Evolutionary conservation across 2,888 invertebrate genomes (phyloP).

Genomic region (Lymantria dispar): DNA sequence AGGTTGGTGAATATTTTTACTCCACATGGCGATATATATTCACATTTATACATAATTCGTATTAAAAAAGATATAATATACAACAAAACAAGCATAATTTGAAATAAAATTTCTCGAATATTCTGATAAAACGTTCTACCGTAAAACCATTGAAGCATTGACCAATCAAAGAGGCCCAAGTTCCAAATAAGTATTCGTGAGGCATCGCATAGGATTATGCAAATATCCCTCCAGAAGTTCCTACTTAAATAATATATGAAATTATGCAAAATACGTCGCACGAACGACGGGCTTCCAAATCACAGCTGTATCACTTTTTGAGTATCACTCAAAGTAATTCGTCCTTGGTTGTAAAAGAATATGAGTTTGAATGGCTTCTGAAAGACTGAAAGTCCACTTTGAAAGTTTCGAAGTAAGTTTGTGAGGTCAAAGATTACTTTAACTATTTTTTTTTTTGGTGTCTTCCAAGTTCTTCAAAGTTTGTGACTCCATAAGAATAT

Average conservation of each 20-base stretch:
- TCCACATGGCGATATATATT: too few species aligned
- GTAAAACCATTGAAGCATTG: constrained; percentile 31
- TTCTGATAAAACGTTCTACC: constrained; percentile 8
- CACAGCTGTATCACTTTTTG: constrained; percentile 34
- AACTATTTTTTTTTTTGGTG: constrained; percentile 4
- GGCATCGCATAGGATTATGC: constrained; percentile 43
- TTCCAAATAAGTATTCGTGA: constrained; percentile 39
- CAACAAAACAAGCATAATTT: not conserved
- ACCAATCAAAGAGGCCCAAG: constrained; percentile 31
- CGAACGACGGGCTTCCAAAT: constrained; percentile 30
- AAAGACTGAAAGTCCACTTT: constrained; percentile 11
- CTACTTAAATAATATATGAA: constrained; percentile 60
- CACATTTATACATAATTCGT: too few species aligned
- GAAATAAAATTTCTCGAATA: not conserved
- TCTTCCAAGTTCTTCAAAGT: not conserved
- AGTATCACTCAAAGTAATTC: constrained; percentile 25
- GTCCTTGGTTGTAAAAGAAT: constrained; percentile 15
- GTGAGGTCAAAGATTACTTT: not conserved
- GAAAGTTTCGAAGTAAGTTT: constrained; percentile 13
- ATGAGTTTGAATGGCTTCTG: constrained; percentile 15
- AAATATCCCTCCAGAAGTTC: constrained; percentile 41
- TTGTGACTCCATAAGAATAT: not conserved
- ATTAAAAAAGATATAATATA: too few species aligned
- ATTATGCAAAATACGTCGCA: constrained; percentile 52
- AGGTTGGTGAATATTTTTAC: too few species aligned